Conservation (phyloP, 2,888 invertebrate genomes). For the Strigamia transsilvanica region DNA sequence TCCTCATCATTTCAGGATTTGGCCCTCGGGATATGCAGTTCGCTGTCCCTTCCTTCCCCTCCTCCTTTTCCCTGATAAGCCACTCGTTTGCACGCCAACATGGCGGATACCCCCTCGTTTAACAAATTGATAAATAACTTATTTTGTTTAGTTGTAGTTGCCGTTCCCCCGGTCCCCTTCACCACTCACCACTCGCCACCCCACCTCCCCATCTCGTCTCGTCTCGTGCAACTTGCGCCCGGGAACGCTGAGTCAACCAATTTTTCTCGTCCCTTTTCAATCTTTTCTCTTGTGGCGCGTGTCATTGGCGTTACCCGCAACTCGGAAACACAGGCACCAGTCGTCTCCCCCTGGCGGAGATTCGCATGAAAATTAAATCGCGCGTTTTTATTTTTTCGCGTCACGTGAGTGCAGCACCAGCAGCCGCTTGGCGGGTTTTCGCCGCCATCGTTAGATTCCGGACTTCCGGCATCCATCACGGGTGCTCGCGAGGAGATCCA, state of each 20-base stretch:
- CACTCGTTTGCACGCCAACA: slow-evolving; percentile 45
- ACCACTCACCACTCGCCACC: neutral
- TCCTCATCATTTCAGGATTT: slow-evolving; percentile 33
- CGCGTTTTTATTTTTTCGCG: slow-evolving; percentile 5
- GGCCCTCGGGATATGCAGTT: slow-evolving; percentile 16
- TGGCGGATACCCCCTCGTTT: slow-evolving; percentile 45
- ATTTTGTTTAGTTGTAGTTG: slow-evolving; percentile 23
- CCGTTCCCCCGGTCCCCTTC: neutral
- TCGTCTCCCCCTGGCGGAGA: slow-evolving; percentile 50
- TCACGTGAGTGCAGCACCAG: slow-evolving; percentile 25
- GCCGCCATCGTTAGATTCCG: slow-evolving; percentile 54
- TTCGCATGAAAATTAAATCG: slow-evolving; percentile 53
- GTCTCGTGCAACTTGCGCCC: no score
- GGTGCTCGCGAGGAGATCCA: slow-evolving; percentile 52
- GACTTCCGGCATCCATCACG: slow-evolving; percentile 57
- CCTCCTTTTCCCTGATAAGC: neutral
- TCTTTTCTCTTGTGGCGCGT: slow-evolving; percentile 48
- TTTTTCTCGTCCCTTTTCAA: neutral
- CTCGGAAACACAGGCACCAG: slow-evolving; percentile 16
- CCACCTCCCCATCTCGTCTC: neutral
- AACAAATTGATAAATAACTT: slow-evolving; percentile 49
- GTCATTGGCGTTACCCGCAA: slow-evolving; percentile 50
- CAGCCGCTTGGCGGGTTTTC: slow-evolving; percentile 19
- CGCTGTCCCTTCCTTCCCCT: neutral
- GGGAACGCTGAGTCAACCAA: slow-evolving; percentile 9